phyloP scores from a whole-genome alignment of 1,140 invertebrate species.

The Acromyrmex charruanus region DNA sequence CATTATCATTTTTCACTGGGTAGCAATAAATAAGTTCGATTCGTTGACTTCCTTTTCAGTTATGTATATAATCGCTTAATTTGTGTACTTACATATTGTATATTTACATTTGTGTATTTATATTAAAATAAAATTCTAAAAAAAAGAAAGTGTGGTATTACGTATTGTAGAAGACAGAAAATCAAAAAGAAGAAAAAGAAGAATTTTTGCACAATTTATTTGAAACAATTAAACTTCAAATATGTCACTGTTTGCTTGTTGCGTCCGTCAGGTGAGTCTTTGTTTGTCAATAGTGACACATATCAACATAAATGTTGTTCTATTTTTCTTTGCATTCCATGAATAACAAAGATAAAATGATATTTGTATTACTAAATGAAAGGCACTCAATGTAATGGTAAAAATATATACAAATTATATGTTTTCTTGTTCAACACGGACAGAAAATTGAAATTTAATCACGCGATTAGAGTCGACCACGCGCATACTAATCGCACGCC shows the following conservation, averaged over 20 bases:
- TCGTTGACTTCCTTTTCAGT: not conserved
- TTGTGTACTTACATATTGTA: not conserved
- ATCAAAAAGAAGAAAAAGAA: not conserved
- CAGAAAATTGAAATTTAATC: not conserved
- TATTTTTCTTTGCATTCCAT: too few relatives aligned
- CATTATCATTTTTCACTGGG: too few relatives aligned
- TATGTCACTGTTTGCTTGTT: conserved; percentile 83
- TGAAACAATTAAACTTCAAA: not conserved
- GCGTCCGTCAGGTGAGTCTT: conserved; percentile 81
- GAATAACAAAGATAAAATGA: too few relatives aligned
- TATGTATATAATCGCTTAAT: not conserved
- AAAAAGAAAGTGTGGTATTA: not conserved
- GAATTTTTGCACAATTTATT: not conserved
- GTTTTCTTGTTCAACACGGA: not conserved
- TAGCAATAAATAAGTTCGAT: not conserved
- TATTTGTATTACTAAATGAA: too few relatives aligned
- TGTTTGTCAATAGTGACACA: not conserved
- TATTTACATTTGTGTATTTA: not conserved
- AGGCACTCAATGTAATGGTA: not conserved
- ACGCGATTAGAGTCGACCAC: not conserved
- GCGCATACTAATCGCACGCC: not conserved
- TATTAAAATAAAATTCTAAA: not conserved
- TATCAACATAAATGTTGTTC: too few relatives aligned
- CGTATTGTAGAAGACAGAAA: not conserved
- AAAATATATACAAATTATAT: not conserved